phyloP scores from a whole-genome alignment of 2,113 vertebrate species.

The Pardalotus punctatus region DNA sequence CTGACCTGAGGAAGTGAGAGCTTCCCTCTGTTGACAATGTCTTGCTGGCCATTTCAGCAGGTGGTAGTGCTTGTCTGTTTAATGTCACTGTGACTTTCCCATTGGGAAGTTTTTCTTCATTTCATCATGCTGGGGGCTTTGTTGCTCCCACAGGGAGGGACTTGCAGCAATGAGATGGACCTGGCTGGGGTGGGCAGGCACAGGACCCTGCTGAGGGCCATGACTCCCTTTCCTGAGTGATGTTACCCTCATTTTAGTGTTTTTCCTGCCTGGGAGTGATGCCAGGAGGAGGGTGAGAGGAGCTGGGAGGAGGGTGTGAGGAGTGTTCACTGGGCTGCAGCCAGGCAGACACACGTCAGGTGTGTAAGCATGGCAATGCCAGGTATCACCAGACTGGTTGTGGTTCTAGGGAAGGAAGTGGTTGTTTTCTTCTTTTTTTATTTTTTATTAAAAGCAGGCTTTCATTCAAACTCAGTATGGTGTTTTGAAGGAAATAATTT shows the following conservation, averaged over 20 bases:
- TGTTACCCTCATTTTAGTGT: fast-evolving
- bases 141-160: background rate
- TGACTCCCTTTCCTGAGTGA: background rate
- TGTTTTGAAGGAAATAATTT: background rate
- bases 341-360: background rate
- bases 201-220: fast-evolving
- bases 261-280: background rate
- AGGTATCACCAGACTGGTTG: background rate
- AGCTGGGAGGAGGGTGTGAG: background rate
- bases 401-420: background rate
- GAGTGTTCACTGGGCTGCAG: fast-evolving
- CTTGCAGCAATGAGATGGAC: fast-evolving
- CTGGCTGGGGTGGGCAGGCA: background rate
- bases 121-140: fast-evolving
- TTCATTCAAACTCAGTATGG: background rate
- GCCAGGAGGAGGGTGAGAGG: background rate
- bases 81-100: fast-evolving
- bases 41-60: background rate
- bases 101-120: fast-evolving
- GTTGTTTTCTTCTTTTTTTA: background rate
- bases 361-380: fast-evolving
- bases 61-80: background rate
- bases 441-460: background rate
- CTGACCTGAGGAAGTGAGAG: background rate
- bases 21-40: background rate